phyloP scores from a whole-genome alignment of 2,888 invertebrate species.

The Amblyjoppa proteus region DNA sequence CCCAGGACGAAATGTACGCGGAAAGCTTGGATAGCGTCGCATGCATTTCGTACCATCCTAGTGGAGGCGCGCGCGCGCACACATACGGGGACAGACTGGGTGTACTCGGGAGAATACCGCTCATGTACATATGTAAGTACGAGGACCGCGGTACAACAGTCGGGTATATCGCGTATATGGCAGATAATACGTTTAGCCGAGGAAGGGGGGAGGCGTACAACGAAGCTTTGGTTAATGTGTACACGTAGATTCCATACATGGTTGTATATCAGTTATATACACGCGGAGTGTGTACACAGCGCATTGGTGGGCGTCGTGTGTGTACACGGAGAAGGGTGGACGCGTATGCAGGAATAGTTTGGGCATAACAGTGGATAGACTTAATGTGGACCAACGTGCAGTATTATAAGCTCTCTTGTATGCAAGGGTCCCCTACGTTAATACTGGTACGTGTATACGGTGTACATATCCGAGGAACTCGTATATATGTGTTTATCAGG shows the following conservation, averaged over 20 bases:
- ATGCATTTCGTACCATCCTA: not conserved
- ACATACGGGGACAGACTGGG: not conserved
- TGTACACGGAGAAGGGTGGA: not conserved
- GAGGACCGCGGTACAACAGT: not conserved
- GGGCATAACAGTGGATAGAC: slow-evolving; percentile 41
- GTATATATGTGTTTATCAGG: slow-evolving; percentile 20
- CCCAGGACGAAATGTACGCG: slow-evolving; percentile 15
- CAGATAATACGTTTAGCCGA: slow-evolving; percentile 14
- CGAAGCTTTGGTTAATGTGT: not conserved
- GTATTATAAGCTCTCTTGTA: slow-evolving; percentile 46
- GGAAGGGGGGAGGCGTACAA: not conserved
- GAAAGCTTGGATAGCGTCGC: slow-evolving; percentile 17
- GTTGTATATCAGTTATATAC: not conserved
- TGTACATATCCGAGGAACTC: not conserved
- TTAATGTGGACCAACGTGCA: slow-evolving; percentile 47
- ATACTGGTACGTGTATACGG: not conserved
- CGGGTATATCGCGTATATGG: slow-evolving; percentile 4
- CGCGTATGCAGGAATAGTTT: slow-evolving; percentile 19
- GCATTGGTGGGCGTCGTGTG: not conserved
- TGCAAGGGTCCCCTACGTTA: slow-evolving; percentile 11
- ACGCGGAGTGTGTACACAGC: not conserved
- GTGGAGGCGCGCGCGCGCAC: too few species aligned
- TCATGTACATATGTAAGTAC: slow-evolving; percentile 15
- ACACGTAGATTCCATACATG: not conserved
- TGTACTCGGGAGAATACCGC: not conserved